phyloP scores from a whole-genome alignment of 2,888 invertebrate species.

The Tiliacea citrago region DNA sequence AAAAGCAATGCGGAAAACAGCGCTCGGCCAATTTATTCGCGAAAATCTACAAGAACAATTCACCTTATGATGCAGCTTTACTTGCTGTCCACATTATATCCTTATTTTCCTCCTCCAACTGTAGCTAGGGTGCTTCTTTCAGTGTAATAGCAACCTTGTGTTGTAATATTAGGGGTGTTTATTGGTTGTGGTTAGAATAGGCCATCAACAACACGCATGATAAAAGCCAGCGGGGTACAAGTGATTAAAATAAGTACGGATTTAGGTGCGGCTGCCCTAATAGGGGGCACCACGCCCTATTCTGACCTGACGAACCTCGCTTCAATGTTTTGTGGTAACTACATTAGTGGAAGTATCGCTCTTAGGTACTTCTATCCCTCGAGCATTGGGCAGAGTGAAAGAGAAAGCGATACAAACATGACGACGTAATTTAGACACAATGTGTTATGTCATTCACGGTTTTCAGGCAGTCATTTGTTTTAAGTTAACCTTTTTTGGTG shows the following conservation, averaged over 20 bases:
- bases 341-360: slow-evolving; percentile 63
- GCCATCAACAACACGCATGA: slow-evolving; percentile 83
- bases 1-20: slow-evolving; percentile 36
- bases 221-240: slow-evolving; percentile 84
- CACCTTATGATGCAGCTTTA: slow-evolving; percentile 72
- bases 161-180: slow-evolving; percentile 66
- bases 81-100: slow-evolving; percentile 74
- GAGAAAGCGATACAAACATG: slow-evolving; percentile 52
- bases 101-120: slow-evolving; percentile 72
- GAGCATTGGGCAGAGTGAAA: slow-evolving; percentile 27
- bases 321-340: slow-evolving; percentile 65
- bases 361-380: slow-evolving; percentile 38
- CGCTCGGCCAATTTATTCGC: slow-evolving; percentile 56
- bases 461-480: slow-evolving; percentile 46
- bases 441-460: slow-evolving; percentile 37
- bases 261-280: slow-evolving; percentile 85
- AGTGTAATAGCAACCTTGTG: slow-evolving; percentile 66
- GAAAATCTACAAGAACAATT: slow-evolving; percentile 70
- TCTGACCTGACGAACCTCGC: slow-evolving; percentile 69
- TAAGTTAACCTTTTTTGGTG: slow-evolving; percentile 6
- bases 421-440: slow-evolving; percentile 52
- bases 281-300: slow-evolving; percentile 76
- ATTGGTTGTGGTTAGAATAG: slow-evolving; percentile 61
- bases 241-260: slow-evolving; percentile 89
- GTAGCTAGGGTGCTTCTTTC: slow-evolving; percentile 54